Percentiles rank a stretch among this genome's conserved stretches.
phyloP scores from a whole-genome alignment of 2,113 vertebrate species.

The human (Homo sapiens) region GRCh38 chr2:91736001-91736500 shows the following conservation, averaged over 20 bases:
- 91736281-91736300: not conserved
- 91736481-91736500: not conserved
- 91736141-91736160: not conserved
- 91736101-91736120: not conserved
- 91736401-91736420: slow-evolving; percentile 47
- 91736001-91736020: too few relatives aligned
- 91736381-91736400: slow-evolving; percentile 57
- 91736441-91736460: slow-evolving; percentile 44
- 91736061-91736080: not conserved
- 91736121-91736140: not conserved
- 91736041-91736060: rapidly evolving
- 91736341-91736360: slow-evolving; percentile 6
- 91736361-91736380: slow-evolving; percentile 50
- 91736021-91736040: not conserved
- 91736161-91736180: not conserved
- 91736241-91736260: not conserved
- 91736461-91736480: slow-evolving; percentile 60
- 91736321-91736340: not conserved
- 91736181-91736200: not conserved
- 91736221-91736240: not conserved
- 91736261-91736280: not conserved
- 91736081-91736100: not conserved
- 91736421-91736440: slow-evolving; percentile 29
- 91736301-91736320: not conserved
- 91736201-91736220: rapidly evolving